These are phyloP conservation scores for Reticulitermes speratus DNA, from an alignment of 1,140 invertebrate genomes.

Conservation along the genomic window DNA sequence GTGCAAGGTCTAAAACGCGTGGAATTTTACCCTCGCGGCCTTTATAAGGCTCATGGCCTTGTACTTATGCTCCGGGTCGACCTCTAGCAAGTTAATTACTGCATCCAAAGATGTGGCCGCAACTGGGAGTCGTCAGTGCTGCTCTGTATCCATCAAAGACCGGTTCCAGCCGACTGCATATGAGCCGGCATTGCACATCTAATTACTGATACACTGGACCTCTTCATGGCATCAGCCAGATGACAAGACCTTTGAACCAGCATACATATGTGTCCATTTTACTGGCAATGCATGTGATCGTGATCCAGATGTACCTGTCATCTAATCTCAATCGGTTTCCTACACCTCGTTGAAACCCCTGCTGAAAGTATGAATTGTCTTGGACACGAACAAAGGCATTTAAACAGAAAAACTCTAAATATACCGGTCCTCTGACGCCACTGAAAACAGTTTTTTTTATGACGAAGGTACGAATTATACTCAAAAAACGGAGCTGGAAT, in stretches of 20 bases:
- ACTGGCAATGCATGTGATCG: background rate
- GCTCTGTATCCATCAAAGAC: background rate
- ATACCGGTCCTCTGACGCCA: background rate
- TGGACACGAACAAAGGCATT: background rate
- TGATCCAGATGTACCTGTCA: constrained; percentile 1
- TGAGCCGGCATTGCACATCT: background rate
- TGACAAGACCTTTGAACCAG: background rate
- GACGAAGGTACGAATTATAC: too few species aligned
- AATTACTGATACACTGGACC: background rate
- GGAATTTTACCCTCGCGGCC: too few species aligned
- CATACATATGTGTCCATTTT: background rate
- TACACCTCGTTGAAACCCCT: background rate
- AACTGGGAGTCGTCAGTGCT: too few species aligned
- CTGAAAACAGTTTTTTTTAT: too few species aligned
- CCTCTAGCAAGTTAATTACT: too few species aligned
- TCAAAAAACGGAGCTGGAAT: too few species aligned
- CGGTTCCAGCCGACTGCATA: background rate
- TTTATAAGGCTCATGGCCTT: too few species aligned
- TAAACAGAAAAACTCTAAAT: background rate
- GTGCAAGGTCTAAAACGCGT: too few species aligned
- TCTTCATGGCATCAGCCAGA: background rate
- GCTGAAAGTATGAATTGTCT: background rate
- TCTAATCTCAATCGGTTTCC: background rate
- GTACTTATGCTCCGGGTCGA: too few species aligned
- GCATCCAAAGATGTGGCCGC: too few species aligned